Base-by-base conservation (phyloP, 1,140 invertebrate genomes). In the Philaenus spumarius region DNA sequence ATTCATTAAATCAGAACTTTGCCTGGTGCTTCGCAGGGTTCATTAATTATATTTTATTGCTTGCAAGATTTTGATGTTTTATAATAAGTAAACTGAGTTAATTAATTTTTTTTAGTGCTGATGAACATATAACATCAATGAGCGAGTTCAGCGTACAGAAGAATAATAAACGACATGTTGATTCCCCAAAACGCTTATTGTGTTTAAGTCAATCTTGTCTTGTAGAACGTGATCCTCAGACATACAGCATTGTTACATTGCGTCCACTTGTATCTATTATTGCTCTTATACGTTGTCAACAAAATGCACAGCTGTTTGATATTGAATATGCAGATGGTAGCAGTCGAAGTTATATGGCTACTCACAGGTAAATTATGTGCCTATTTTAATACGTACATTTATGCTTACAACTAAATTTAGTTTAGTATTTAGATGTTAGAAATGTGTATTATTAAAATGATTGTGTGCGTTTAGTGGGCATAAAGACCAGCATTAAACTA, bases 161-260 rank as follows among this genome's bases (percentile, higher is more conserved):
- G 77, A 83, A 82, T 59, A 83, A 83, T 12, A 73, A 79, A 6
- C 78, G 91, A 45, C 87, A 94, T 72, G 78, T 80, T 62, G 89
- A 91, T 65, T 82, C 85, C 3, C 85, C 93, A 26, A 78, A 89
- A 62, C 79, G 95, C 59, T 90, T 90, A 1, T 78, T 99, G n/a
- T 98, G 95, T 71, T 77, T 99, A 0, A 95, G 93, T 0, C 96
- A 98, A 73, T 89, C 87, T 0, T 99, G 95, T 76, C 76, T 99
- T 17, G 73, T 99, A 26, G 97, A 99, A 78, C 79, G 97, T 66
- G 97, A 99, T 78, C 93, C 93, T 20, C 90, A 91, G 68, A 96
- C 94, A 0, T 99, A 99, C 72, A 90, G 85, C 66, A 87, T 95
- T 60, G 87, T 83, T 63, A 95, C 95, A 19, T 76, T 95, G 34